These are phyloP conservation scores for Pedicia rivosa DNA, from an alignment of 2,888 invertebrate genomes.

Conservation along the genomic window DNA sequence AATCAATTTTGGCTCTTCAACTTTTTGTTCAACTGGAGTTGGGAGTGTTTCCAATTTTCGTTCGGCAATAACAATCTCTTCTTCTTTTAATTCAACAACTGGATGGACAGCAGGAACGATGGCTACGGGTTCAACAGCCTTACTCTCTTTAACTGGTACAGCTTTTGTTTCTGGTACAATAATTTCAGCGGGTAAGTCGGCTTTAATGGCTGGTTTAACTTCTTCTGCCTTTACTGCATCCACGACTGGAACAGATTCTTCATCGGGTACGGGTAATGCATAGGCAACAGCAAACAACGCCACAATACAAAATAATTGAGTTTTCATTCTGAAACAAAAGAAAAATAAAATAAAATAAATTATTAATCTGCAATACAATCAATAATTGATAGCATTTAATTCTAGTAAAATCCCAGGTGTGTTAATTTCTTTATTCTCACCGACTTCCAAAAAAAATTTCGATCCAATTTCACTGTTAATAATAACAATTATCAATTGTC, in stretches of 20 bases:
- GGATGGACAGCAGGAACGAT: constrained; percentile 10
- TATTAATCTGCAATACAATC: too few relatives aligned
- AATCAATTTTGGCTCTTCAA: constrained; percentile 14
- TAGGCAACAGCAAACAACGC: constrained; percentile 20
- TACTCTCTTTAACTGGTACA: constrained; percentile 10
- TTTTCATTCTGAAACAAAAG: constrained; percentile 22
- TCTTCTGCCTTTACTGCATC: constrained; percentile 15
- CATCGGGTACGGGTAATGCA: constrained; percentile 24
- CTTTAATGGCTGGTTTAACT: constrained; percentile 12
- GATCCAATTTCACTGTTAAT: too few relatives aligned
- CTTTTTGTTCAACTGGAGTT: constrained; percentile 8
- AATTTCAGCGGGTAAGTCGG: constrained; percentile 17
- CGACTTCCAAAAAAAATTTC: too few relatives aligned
- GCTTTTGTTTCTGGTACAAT: constrained; percentile 17
- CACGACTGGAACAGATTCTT: constrained; percentile 19
- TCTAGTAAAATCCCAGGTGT: too few relatives aligned
- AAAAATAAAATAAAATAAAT: background rate
- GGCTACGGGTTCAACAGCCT: constrained; percentile 16
- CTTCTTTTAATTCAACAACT: constrained; percentile 11
- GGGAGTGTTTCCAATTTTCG: constrained; percentile 7
- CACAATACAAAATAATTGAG: constrained; percentile 22
- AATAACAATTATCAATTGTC: too few relatives aligned
- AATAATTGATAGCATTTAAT: too few relatives aligned
- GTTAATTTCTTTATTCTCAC: too few relatives aligned
- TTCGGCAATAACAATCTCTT: constrained; percentile 9